Percentiles rank a stretch among this genome's conserved stretches.
These are phyloP conservation scores for Hydrochoerus hydrochaeris DNA, from an alignment of 2,113 vertebrate species.

Conservation along the genomic window DNA sequence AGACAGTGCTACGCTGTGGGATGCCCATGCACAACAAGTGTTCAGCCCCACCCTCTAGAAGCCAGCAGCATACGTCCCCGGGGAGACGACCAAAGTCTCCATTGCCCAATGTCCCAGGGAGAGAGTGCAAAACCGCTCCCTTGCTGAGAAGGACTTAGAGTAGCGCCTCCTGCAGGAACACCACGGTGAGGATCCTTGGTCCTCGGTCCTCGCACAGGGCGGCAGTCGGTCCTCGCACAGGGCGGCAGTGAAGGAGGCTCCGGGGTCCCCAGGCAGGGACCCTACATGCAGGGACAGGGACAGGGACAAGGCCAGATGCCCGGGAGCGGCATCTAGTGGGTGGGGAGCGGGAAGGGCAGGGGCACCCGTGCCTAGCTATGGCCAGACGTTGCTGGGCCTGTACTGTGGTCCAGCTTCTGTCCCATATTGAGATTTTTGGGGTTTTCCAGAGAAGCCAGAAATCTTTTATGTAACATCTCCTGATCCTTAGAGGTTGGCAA, in stretches of 20 bases:
- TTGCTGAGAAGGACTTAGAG: background rate
- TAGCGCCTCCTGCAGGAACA: background rate
- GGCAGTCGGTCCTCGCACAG: too few relatives aligned
- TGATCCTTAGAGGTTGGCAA: slow-evolving; percentile 42
- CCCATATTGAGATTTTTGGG: background rate
- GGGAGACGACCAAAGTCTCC: background rate
- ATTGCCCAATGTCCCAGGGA: background rate
- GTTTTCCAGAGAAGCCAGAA: slow-evolving; percentile 31
- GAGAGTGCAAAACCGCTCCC: background rate
- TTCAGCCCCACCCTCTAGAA: background rate
- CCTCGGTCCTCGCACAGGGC: too few relatives aligned
- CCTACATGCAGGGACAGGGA: background rate
- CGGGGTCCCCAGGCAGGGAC: background rate
- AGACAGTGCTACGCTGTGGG: background rate
- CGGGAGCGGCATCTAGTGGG: too few relatives aligned
- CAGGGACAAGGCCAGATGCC: background rate
- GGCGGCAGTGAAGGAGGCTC: background rate
- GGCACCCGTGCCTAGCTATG: accelerated
- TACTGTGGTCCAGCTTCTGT: background rate
- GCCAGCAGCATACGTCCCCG: background rate
- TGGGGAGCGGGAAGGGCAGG: background rate
- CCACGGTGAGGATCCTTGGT: too few relatives aligned
- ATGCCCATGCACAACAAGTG: background rate
- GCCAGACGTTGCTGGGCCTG: accelerated
- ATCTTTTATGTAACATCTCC: background rate